Evolutionary conservation across 92 coral and sea anemone genomes (phyloP), one percentile per base, ranked within the genome.

Genomic region (Zoanthus sociatus): DNA sequence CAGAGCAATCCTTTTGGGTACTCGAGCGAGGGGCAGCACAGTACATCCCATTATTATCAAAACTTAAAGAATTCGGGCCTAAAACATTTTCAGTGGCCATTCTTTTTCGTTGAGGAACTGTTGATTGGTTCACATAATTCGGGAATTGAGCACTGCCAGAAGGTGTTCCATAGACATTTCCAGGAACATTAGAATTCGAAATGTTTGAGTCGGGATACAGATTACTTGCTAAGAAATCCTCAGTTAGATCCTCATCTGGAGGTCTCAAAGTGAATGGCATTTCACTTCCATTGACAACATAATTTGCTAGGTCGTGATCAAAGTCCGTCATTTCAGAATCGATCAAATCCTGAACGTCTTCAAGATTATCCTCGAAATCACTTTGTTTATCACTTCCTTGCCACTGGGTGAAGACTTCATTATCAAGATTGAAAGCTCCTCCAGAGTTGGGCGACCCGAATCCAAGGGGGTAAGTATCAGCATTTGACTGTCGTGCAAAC

Each of bases 361-460:
- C 85, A 66, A 81, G 85, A 48, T 81, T 81, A 33, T 81, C 85
- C 46, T 81, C 85, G 2, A 66, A 45, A 66, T 81, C 85, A 81
- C 85, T 81, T 32, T 81, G 85, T 10, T 63, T 81, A 32, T 81
- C 85, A 66, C 85, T 81, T 51, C 85, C 85, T 42, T 66, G 85
- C 85, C 74, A 81, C 30, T 63, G 73, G 46, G 73, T 32, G 44
- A 81, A 81, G 45, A 81, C 85, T 0, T 81, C 85, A 8, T 81
- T 81, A 66, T 81, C 85, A 21, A 81, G 11, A 67, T 47, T 67
- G 45, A 45, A 37, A 45, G 15, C 18, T 26, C 85, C 85, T 46
- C 74, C 85, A 20, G 74, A 9, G 54, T 37, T 66, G 8, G 85
- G 85, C 9, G 85, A 81, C 17, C 85, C 85, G 26, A 46, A 67